Evolutionary conservation across 1,140 invertebrate species (phyloP), one percentile per base, ranked within the genome.

Genomic region (Tribolium castaneum): DNA sequence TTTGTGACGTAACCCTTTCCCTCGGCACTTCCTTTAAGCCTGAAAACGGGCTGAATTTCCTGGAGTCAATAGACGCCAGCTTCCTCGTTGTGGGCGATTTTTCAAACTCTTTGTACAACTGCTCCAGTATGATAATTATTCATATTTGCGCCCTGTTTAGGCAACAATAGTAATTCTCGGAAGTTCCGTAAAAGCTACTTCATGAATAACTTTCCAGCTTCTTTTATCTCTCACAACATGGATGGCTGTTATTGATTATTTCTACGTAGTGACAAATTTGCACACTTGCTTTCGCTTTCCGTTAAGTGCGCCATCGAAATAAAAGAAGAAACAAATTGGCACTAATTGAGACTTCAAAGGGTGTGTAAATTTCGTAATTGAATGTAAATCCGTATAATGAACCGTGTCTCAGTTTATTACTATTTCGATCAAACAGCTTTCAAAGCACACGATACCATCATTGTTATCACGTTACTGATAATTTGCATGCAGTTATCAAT

Each of bases 81-180:
- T 66, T 66, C 59, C 59, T 66, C 12, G 13, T 66, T 66, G 25
- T 35, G 10, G 30, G 5, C 45, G 13, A 66, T 66, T 66, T 66
- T 66, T 66, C 22, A 13, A 13, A 12, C 59, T 66, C 59, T n/a
- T 35, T 66, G 59, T 66, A 9, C 5, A 14, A 25, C 13, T 22
- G 16, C 22, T 59, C 19, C 7, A 50, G 52, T 54, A 54, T 14
- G 13, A 59, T 59, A 35, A 66, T 66, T 66, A 66, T 66, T 66
- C 59, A 66, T 66, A 66, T 66, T 66, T 66, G 25, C 14, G 59
- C 25, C 51, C 12, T 66, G 59, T 66, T 66, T 66, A 66, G 59
- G 34, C 30, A 66, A 66, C 59, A 66, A 66, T 66, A 30, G 59
- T 35, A 22, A 35, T 35, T 34, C 59, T 66, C 59, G 59, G 59